phyloP scores from a whole-genome alignment of 2,888 invertebrate genomes.

The Fissipunctia ypsillon region DNA sequence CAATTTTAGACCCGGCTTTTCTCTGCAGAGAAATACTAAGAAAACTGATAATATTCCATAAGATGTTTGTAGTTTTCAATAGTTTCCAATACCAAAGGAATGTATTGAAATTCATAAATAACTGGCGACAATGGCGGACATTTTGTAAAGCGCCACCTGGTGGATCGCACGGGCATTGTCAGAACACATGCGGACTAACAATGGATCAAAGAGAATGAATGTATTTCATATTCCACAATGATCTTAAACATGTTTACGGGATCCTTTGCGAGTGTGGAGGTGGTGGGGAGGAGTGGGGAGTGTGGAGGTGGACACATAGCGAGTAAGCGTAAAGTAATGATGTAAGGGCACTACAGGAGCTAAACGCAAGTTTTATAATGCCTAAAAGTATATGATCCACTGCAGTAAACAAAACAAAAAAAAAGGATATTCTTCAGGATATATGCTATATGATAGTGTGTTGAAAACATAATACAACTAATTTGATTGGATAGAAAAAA shows the following conservation, averaged over 20 bases:
- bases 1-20: conserved; percentile 15
- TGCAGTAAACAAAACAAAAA: too few relatives aligned
- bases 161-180: conserved; percentile 71
- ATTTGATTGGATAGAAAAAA: too few relatives aligned
- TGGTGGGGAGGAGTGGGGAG: too few relatives aligned
- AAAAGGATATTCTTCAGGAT: too few relatives aligned
- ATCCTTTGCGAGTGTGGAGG: conserved; percentile 11
- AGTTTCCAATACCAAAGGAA: conserved; percentile 56
- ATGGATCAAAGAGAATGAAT: conserved; percentile 72
- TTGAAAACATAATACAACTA: too few relatives aligned
- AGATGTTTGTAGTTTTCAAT: conserved; percentile 44
- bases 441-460: too few relatives aligned
- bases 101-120: conserved; percentile 74
- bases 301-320: too few relatives aligned
- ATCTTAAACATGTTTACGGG: conserved; percentile 46
- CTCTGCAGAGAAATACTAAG: conserved; percentile 10
- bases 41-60: conserved; percentile 29
- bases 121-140: conserved; percentile 67
- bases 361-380: too few relatives aligned
- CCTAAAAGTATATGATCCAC: too few relatives aligned
- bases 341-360: too few relatives aligned
- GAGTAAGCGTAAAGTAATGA: too few relatives aligned
- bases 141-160: conserved; percentile 71
- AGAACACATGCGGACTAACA: conserved; percentile 60
- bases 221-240: conserved; percentile 58